phyloP scores from a whole-genome alignment of 2,888 invertebrate species.

The Coenonympha glycerion region DNA sequence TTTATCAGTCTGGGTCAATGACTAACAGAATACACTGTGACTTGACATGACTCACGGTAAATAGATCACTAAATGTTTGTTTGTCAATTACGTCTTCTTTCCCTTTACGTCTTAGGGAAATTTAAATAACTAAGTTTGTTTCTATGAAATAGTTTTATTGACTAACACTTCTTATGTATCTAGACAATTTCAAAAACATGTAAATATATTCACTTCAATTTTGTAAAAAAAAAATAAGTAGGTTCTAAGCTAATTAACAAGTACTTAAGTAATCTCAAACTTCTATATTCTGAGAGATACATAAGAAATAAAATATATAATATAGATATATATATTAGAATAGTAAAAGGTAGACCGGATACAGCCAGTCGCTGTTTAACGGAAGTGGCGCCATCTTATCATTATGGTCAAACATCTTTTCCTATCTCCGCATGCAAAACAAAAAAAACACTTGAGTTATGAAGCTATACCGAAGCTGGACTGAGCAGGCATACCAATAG shows the following conservation, averaged over 20 bases:
- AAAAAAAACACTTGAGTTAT: too few species aligned
- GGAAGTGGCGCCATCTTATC: constrained; percentile 47
- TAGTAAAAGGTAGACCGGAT: constrained; percentile 47
- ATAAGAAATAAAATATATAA: too few species aligned
- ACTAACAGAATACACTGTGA: neutral
- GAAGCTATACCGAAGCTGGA: too few species aligned
- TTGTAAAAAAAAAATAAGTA: too few species aligned
- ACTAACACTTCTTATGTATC: neutral
- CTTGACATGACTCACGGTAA: neutral
- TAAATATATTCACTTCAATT: too few species aligned
- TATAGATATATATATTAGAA: too few species aligned
- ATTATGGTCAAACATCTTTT: constrained; percentile 39
- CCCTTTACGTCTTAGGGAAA: neutral
- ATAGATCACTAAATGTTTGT: constrained; percentile 2
- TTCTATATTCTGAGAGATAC: too few species aligned
- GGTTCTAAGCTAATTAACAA: too few species aligned
- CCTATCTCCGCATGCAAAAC: neutral
- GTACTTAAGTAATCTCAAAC: too few species aligned
- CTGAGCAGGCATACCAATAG: too few species aligned
- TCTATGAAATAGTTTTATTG: neutral
- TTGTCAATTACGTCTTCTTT: neutral
- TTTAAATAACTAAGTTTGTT: neutral
- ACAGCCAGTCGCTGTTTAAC: constrained; percentile 40
- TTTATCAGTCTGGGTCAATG: constrained; percentile 1
- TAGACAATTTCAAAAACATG: too few species aligned